phyloP scores from a whole-genome alignment of 2,888 invertebrate species.

The Chrysopilus asiliformis region DNA sequence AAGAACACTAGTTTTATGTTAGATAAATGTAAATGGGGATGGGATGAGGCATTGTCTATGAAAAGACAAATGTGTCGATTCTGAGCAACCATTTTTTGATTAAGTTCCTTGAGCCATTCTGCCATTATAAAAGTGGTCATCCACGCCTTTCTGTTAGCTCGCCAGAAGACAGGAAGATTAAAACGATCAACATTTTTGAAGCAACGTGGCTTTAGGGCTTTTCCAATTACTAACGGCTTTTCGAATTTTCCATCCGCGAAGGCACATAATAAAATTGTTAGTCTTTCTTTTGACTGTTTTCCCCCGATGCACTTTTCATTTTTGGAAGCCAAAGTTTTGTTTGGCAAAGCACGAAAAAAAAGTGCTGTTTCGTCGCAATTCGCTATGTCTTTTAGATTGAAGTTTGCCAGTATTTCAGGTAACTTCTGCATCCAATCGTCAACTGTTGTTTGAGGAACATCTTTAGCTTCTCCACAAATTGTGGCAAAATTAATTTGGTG shows the following conservation, averaged over 20 bases:
- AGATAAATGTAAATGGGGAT: too few species aligned
- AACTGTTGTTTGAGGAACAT: not conserved
- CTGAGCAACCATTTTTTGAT: constrained; percentile 1
- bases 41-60: not conserved
- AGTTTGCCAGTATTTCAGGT: not conserved
- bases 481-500: too few species aligned
- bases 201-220: constrained; percentile 1
- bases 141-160: constrained; percentile 1
- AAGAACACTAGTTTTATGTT: too few species aligned
- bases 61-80: not conserved
- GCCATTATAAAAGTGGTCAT: constrained; percentile 1
- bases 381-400: not conserved
- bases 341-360: not conserved
- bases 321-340: not conserved
- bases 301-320: too few species aligned
- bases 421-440: not conserved
- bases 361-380: not conserved
- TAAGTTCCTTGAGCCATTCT: not conserved
- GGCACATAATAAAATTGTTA: not conserved
- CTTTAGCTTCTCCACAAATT: not conserved
- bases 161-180: not conserved
- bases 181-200: not conserved
- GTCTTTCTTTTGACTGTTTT: too few species aligned
- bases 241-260: not conserved
- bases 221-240: not conserved